Conservation (phyloP, 2,888 invertebrate species). For the Eupithecia insigniata region DNA sequence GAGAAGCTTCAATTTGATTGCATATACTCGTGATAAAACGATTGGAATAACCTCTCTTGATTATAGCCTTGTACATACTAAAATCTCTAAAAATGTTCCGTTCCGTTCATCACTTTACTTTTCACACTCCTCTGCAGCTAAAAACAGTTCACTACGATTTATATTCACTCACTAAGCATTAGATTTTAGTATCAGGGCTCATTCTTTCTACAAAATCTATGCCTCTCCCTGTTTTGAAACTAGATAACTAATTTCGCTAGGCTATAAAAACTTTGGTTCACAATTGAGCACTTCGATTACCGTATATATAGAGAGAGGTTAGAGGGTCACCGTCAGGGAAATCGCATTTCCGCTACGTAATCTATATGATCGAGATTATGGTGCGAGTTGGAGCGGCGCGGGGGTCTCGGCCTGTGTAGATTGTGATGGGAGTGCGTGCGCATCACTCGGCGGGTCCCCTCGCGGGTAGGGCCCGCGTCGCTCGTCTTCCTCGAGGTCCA, state of each 20-base stretch:
- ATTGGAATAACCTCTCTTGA: conserved; percentile 48
- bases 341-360: conserved; percentile 86
- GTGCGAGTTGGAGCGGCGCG: conserved; percentile 85
- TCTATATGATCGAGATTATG: conserved; percentile 86
- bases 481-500: conserved; percentile 69
- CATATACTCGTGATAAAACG: conserved; percentile 12
- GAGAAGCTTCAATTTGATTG: conserved; percentile 20
- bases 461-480: conserved; percentile 76
- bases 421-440: conserved; percentile 87
- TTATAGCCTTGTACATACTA: conserved; percentile 53
- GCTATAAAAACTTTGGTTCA: conserved; percentile 78
- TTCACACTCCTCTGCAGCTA: conserved; percentile 21
- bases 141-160: conserved; percentile 32
- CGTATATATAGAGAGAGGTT: conserved; percentile 58
- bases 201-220: conserved; percentile 27
- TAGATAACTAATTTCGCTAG: conserved; percentile 48
- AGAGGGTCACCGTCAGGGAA: conserved; percentile 81
- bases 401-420: conserved; percentile 80
- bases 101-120: conserved; percentile 22
- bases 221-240: conserved; percentile 47
- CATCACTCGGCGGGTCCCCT: conserved; percentile 76
- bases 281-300: conserved; percentile 77
- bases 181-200: conserved; percentile 29
- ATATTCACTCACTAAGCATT: conserved; percentile 14
- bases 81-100: conserved; percentile 43